Evolutionary conservation across 2,113 vertebrate species (phyloP).

Genomic region (Ramphastos sulfuratus): DNA sequence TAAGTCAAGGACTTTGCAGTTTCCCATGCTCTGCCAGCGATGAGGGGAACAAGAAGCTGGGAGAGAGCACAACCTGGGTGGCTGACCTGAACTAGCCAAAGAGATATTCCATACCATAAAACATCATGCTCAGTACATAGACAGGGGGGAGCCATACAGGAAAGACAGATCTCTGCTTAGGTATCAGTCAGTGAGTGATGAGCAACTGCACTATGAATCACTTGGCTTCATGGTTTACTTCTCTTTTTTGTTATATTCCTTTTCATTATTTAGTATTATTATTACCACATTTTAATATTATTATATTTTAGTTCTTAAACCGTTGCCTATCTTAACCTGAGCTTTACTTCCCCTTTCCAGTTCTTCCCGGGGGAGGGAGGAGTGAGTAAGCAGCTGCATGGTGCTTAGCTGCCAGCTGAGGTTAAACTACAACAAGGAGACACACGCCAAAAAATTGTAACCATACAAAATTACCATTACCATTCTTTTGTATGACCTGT

Average conservation of each 20-base stretch:
- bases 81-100: not conserved
- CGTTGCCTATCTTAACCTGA: not conserved
- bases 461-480: not conserved
- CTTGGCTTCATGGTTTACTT: not conserved
- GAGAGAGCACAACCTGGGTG: not conserved
- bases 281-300: not conserved
- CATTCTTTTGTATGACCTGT: not conserved
- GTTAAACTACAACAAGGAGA: not conserved
- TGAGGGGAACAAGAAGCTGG: not conserved
- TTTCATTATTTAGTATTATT: not conserved
- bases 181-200: not conserved
- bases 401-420: no score
- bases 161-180: not conserved
- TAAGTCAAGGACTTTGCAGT: not conserved
- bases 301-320: not conserved
- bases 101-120: not conserved
- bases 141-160: not conserved
- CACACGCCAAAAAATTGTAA: not conserved
- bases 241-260: not conserved
- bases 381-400: not conserved
- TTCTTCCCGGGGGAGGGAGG: not conserved
- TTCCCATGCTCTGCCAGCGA: not conserved
- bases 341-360: not conserved
- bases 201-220: not conserved
- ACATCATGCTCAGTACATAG: not conserved